Evolutionary conservation across 1,140 invertebrate species (phyloP).

Genomic region (Nautilus pompilius): DNA sequence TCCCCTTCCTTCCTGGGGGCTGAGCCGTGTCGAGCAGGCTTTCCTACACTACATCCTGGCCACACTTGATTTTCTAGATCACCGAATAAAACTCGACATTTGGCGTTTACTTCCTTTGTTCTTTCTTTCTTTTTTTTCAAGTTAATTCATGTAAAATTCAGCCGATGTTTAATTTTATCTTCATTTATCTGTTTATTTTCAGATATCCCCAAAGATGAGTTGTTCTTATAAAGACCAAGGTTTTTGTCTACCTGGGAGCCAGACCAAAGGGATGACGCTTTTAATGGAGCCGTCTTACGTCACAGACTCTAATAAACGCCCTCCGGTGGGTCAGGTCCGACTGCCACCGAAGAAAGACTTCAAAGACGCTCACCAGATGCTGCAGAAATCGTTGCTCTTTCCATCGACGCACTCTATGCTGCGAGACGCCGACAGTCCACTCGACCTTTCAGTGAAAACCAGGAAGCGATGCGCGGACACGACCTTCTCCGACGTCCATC

Average conservation of each 20-base stretch:
- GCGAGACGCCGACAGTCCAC: conserved; percentile 19
- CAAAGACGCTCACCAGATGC: not conserved
- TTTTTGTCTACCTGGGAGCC: not conserved
- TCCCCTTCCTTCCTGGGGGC: no score
- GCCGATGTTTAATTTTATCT: no score
- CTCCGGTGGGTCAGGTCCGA: not conserved
- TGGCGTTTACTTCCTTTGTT: no score
- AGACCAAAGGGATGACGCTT: not conserved
- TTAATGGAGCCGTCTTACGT: not conserved
- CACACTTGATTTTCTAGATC: no score
- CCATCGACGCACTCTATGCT: not conserved
- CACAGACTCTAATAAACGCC: no score
- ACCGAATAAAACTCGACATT: no score
- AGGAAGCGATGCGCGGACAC: conserved; percentile 16
- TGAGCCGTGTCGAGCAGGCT: no score
- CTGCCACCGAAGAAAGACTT: conserved; percentile 1
- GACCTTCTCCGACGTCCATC: conserved; percentile 4
- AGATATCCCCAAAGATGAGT: not conserved
- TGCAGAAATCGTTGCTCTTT: not conserved
- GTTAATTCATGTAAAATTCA: no score
- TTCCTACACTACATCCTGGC: no score
- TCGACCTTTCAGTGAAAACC: conserved; percentile 27
- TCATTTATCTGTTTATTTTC: no score
- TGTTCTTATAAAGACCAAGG: not conserved
- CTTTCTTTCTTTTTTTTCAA: no score